Conservation (phyloP, 2,113 vertebrate genomes). For the Prionailurus viverrinus region DNA sequence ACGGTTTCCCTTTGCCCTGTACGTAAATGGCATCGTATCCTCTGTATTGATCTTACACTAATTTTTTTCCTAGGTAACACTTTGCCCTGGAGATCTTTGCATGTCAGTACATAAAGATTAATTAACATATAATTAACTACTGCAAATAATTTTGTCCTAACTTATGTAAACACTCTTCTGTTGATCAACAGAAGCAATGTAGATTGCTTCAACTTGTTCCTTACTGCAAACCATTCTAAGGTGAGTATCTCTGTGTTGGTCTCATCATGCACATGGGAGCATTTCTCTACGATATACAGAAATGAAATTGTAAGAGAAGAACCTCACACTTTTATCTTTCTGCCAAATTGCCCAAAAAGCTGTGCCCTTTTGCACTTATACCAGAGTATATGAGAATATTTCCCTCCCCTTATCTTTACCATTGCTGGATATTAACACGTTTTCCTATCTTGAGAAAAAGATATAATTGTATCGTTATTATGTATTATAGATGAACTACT, state of each 20-base stretch:
- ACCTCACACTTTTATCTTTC: neutral
- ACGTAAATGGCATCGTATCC: neutral
- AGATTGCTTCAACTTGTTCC: neutral
- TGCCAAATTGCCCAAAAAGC: neutral
- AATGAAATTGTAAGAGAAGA: neutral
- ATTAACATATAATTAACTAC: neutral
- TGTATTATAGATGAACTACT: neutral
- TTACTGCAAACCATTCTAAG: neutral
- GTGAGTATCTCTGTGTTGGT: neutral
- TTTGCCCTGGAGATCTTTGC: neutral
- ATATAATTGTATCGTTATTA: neutral
- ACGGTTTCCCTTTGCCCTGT: neutral
- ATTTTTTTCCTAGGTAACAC: neutral
- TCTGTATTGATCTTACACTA: neutral
- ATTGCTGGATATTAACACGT: neutral
- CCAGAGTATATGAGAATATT: neutral
- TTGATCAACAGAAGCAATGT: neutral
- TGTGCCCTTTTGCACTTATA: neutral
- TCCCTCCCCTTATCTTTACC: neutral
- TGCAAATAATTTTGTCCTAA: neutral
- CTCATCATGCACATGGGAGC: neutral
- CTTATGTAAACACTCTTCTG: neutral
- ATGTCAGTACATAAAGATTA: neutral
- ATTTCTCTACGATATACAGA: neutral
- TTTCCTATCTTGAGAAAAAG: neutral